phyloP scores from a whole-genome alignment of 1,140 invertebrate genomes.

The Rhagoletis zephyria region DNA sequence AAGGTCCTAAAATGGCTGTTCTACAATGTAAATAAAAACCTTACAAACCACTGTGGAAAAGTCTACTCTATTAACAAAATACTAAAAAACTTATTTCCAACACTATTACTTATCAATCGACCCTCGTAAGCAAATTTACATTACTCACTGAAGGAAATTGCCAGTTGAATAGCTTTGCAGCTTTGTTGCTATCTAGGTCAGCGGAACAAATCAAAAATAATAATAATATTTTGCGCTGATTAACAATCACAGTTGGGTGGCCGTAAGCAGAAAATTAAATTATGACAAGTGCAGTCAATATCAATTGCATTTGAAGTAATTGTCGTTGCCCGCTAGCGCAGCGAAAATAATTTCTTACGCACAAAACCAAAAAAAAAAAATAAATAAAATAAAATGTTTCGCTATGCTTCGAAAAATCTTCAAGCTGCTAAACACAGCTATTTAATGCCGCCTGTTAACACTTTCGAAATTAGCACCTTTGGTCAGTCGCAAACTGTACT shows the following conservation, averaged over 20 bases:
- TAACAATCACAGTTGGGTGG: neutral
- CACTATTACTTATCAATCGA: no score
- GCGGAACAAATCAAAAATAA: neutral
- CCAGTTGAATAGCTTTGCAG: neutral
- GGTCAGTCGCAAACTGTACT: no score
- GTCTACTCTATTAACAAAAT: no score
- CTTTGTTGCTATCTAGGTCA: neutral
- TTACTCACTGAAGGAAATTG: neutral
- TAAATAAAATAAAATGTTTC: neutral
- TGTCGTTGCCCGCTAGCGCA: neutral
- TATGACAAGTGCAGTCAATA: neutral
- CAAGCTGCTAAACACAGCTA: neutral
- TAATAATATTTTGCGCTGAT: neutral
- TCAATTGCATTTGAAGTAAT: neutral
- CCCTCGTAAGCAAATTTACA: neutral
- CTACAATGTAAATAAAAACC: no score
- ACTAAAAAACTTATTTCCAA: no score
- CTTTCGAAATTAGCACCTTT: constrained; percentile 29
- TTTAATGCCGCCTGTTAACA: constrained; percentile 6
- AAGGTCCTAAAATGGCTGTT: no score
- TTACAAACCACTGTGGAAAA: no score
- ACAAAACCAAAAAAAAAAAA: neutral
- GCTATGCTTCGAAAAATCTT: neutral
- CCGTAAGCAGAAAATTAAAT: neutral
- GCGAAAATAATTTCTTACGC: neutral